Percentiles rank a stretch among this genome's conserved stretches.
These are phyloP conservation scores for Wiebesia pumilae DNA, from an alignment of 1,140 invertebrate genomes.

Conservation along the genomic window DNA sequence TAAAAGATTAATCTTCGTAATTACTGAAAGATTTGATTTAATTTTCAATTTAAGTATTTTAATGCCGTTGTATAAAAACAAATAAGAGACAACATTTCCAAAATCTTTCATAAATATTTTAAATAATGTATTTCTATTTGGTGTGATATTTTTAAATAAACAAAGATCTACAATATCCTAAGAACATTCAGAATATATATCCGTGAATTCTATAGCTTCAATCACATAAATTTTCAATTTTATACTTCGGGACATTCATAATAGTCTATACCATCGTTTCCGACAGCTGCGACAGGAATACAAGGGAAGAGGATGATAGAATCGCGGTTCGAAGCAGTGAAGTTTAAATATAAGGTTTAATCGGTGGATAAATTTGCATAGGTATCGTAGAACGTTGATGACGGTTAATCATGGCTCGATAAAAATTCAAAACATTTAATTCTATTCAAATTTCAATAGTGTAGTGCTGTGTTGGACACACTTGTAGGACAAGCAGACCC, in stretches of 20 bases:
- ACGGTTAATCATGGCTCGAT: constrained; percentile 65
- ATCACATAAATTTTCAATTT: no score
- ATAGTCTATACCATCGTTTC: background rate
- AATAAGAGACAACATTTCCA: no score
- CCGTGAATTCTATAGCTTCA: no score
- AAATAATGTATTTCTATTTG: no score
- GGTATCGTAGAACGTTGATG: constrained; percentile 49
- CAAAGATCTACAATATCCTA: no score
- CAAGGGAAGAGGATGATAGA: background rate
- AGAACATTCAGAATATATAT: no score
- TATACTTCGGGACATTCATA: background rate
- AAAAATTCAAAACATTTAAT: constrained; percentile 73
- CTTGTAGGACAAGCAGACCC: constrained; percentile 66
- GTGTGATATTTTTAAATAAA: no score
- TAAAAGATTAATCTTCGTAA: no score
- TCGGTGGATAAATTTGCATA: constrained; percentile 69
- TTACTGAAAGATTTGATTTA: no score
- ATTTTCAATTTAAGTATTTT: no score
- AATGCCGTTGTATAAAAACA: no score
- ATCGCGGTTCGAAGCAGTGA: background rate
- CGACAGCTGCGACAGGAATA: background rate
- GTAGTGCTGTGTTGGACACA: constrained; percentile 62
- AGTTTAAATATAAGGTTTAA: constrained; percentile 66
- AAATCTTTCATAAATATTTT: no score
- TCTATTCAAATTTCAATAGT: constrained; percentile 71